phyloP scores from a whole-genome alignment of 53 echinoderm and acorn worm genomes.

The Echinometra lucunter region DNA sequence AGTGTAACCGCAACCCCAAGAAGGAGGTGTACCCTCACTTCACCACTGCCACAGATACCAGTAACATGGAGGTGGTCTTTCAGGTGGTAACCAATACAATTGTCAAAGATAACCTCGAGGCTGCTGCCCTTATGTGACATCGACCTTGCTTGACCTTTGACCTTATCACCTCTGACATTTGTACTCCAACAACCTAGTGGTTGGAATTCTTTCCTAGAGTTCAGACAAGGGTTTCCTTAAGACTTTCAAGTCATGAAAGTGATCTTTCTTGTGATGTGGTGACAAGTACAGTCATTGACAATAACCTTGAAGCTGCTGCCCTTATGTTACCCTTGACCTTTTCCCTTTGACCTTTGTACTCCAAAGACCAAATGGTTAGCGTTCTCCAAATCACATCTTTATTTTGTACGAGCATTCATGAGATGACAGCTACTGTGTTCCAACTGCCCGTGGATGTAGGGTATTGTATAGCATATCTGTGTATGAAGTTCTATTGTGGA shows the following conservation, averaged over 20 bases:
- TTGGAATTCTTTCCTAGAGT: background rate
- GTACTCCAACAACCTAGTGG: background rate
- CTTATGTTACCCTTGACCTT: slow-evolving; percentile 60
- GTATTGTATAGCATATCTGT: background rate
- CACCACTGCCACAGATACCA: slow-evolving; percentile 98
- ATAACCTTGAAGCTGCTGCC: slow-evolving; percentile 84
- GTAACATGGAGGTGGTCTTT: slow-evolving; percentile 96
- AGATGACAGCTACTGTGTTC: background rate
- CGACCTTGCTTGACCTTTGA: no score
- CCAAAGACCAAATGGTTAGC: background rate
- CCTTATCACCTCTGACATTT: background rate
- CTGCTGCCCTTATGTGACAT: slow-evolving; percentile 80
- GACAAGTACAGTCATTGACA: slow-evolving; percentile 87
- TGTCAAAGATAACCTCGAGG: slow-evolving; percentile 85
- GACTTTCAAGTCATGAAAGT: slow-evolving; percentile 78
- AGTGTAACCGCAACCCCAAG: slow-evolving; percentile 76
- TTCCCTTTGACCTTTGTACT: background rate
- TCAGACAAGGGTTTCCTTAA: no score
- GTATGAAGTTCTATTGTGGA: background rate
- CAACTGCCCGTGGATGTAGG: background rate
- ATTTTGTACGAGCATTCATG: background rate
- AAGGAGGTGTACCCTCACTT: slow-evolving; percentile 95
- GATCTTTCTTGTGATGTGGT: slow-evolving; percentile 96
- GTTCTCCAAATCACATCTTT: background rate
- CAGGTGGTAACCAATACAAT: slow-evolving; percentile 94